Percentiles rank a stretch among this genome's conserved stretches.
phyloP scores from a whole-genome alignment of 1,140 invertebrate genomes.

The Chelonus insularis region DNA sequence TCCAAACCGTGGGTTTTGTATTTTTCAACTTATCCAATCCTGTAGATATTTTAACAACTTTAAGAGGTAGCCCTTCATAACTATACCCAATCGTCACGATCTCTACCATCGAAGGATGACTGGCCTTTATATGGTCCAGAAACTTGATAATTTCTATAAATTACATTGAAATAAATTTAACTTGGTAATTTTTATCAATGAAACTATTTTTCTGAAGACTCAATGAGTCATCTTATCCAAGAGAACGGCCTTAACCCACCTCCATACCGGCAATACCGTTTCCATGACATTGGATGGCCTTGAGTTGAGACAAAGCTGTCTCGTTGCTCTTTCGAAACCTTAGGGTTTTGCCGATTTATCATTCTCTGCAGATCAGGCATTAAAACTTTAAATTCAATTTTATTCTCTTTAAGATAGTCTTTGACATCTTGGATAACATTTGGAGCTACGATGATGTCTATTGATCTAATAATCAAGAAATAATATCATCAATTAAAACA shows the following conservation, averaged over 20 bases:
- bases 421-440: conserved; percentile 66
- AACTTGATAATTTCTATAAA: conserved; percentile 70
- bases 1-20: conserved; percentile 63
- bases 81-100: conserved; percentile 76
- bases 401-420: conserved; percentile 65
- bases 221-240: no score
- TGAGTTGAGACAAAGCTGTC: conserved; percentile 58
- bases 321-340: conserved; percentile 64
- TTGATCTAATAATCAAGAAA: no score
- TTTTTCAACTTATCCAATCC: conserved; percentile 49
- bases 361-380: conserved; percentile 75
- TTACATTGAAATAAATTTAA: no score
- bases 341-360: conserved; percentile 68
- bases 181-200: no score
- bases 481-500: no score
- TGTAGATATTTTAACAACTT: conserved; percentile 66
- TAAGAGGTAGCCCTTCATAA: conserved; percentile 73
- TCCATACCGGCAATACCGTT: conserved; percentile 71
- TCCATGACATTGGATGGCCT: conserved; percentile 81
- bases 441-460: conserved; percentile 73
- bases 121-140: conserved; percentile 72
- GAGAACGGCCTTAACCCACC: conserved; percentile 61
- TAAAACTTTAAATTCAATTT: conserved; percentile 69
- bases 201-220: no score
- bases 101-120: conserved; percentile 71